Evolutionary conservation across 2,888 invertebrate species (phyloP).

Genomic region (Rhamphomyia laevipes): DNA sequence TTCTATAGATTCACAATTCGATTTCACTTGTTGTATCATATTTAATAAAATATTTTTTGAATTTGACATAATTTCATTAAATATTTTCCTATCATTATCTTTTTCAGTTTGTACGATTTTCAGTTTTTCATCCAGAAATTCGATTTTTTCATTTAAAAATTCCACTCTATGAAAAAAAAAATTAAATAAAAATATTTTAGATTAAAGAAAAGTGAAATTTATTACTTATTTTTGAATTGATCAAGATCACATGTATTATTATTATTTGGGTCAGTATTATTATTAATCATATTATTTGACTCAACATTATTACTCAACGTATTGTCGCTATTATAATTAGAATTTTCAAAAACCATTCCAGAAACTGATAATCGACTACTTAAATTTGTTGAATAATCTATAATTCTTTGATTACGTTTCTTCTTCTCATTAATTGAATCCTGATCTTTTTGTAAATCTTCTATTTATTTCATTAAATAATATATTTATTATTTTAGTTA

Average conservation of each 20-base stretch:
- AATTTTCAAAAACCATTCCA: slow-evolving; percentile 30
- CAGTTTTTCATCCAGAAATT: slow-evolving; percentile 29
- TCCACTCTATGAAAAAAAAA: slow-evolving; percentile 24
- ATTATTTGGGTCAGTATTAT: too few species aligned
- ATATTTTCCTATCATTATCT: slow-evolving; percentile 28
- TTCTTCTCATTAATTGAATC: slow-evolving; percentile 27
- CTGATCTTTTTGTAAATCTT: slow-evolving; percentile 28
- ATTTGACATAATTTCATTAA: slow-evolving; percentile 28
- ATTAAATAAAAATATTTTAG: neutral
- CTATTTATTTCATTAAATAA: slow-evolving; percentile 9
- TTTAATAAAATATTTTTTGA: slow-evolving; percentile 30
- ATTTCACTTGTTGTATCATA: slow-evolving; percentile 8
- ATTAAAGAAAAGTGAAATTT: neutral
- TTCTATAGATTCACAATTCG: neutral
- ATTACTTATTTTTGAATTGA: too few species aligned
- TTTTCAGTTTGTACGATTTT: slow-evolving; percentile 26
- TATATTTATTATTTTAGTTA: neutral
- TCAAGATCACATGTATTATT: too few species aligned
- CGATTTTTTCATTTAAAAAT: slow-evolving; percentile 29
- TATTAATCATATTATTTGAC: neutral
- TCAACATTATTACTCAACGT: neutral
- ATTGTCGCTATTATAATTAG: slow-evolving; percentile 5
- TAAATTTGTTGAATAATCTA: slow-evolving; percentile 25
- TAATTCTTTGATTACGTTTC: slow-evolving; percentile 30
- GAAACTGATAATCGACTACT: slow-evolving; percentile 19